A percentile compares a stretch with the other conserved stretches of the same genome.
phyloP scores from a whole-genome alignment of 2,888 invertebrate species.

The Andrena haemorrhoa region DNA sequence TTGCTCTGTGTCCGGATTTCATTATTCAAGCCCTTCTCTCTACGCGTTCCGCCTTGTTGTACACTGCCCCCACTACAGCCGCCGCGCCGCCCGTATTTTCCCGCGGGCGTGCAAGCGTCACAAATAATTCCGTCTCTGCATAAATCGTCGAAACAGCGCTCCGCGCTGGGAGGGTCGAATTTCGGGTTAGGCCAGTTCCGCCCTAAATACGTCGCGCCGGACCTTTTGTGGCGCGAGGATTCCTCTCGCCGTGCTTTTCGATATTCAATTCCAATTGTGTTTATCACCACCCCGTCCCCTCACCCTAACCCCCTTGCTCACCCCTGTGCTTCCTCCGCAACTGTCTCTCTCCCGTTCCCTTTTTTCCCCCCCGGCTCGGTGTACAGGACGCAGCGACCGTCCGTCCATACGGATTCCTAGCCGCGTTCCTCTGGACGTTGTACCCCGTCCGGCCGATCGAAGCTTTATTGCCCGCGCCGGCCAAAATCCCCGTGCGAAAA shows the following conservation, averaged over 20 bases:
- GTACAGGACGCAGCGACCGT: constrained; percentile 35
- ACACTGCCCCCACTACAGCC: not conserved
- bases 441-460: constrained; percentile 63
- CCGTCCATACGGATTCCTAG: constrained; percentile 35
- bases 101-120: constrained; percentile 38
- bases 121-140: constrained; percentile 62
- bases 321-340: not conserved
- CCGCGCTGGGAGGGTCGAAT: constrained; percentile 42
- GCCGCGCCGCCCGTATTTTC: constrained; percentile 22
- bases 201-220: constrained; percentile 59
- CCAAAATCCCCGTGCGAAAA: constrained; percentile 78
- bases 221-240: constrained; percentile 46
- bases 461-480: constrained; percentile 76
- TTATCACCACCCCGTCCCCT: constrained; percentile 46
- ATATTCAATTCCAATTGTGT: constrained; percentile 71
- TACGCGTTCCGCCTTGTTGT: constrained; percentile 42
- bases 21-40: constrained; percentile 51
- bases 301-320: not conserved
- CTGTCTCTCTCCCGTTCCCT: not conserved
- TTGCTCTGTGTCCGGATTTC: constrained; percentile 51
- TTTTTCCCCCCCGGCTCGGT: not conserved
- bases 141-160: constrained; percentile 55
- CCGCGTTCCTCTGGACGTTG: constrained; percentile 54
- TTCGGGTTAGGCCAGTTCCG: constrained; percentile 60
- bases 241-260: constrained; percentile 60